Evolutionary conservation across 2,797 vertebrate genomes (phyloP).

Genomic region (Anguilla pacifica): DNA sequence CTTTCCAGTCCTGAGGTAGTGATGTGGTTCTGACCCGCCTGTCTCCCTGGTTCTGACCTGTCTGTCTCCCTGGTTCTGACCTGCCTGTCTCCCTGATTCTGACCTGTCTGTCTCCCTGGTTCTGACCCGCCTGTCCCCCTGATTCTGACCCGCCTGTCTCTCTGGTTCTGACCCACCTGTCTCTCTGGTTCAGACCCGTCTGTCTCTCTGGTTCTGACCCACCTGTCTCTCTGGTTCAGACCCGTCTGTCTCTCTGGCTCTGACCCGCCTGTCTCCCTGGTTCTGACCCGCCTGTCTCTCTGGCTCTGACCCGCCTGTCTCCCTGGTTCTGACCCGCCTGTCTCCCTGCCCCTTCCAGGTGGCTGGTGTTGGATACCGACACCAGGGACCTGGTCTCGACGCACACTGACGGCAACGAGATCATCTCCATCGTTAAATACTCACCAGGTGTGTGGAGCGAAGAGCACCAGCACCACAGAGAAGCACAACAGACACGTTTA

Average conservation of each 20-base stretch:
- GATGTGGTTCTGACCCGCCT: background rate
- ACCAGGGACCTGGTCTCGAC: slow-evolving; percentile 84
- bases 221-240: slow-evolving; percentile 3
- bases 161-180: too few species aligned
- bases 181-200: too few species aligned
- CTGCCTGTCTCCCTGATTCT: too few species aligned
- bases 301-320: too few species aligned
- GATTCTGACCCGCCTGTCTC: too few species aligned
- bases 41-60: background rate
- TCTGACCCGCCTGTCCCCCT: slow-evolving; percentile 15
- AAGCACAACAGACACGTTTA: background rate
- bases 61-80: too few species aligned
- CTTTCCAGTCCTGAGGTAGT: background rate
- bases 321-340: slow-evolving; percentile 5
- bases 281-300: too few species aligned
- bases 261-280: too few species aligned
- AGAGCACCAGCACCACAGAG: background rate
- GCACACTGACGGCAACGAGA: slow-evolving; percentile 88
- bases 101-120: background rate
- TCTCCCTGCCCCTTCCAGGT: slow-evolving; percentile 65
- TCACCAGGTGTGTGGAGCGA: slow-evolving; percentile 77
- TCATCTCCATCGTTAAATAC: slow-evolving; percentile 84
- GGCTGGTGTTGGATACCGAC: slow-evolving; percentile 88
- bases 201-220: background rate
- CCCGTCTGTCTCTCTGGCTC: background rate